Percentiles rank a stretch among this genome's conserved stretches.
Evolutionary conservation across 2,797 vertebrate species (phyloP).

Genomic region (Micrastur ruficollis): DNA sequence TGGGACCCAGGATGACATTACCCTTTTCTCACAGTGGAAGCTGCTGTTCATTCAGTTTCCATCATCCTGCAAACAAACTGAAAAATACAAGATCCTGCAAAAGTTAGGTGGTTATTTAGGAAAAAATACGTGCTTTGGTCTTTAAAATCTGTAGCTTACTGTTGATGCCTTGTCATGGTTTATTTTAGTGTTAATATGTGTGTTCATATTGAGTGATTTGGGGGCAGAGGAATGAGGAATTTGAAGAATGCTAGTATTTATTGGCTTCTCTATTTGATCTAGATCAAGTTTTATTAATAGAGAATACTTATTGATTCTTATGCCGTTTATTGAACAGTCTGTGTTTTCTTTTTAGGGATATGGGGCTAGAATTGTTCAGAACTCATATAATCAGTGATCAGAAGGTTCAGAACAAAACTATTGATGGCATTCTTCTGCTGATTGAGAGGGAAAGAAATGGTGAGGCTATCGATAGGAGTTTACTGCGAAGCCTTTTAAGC

Average conservation of each 20-base stretch:
- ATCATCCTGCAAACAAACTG: background rate
- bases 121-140: background rate
- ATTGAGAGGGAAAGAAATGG: constrained; percentile 95
- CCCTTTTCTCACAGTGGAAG: background rate
- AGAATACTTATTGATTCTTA: background rate
- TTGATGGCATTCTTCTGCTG: constrained; percentile 94
- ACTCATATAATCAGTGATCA: constrained; percentile 98
- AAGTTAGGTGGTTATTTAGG: background rate
- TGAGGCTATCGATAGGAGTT: constrained; percentile 94
- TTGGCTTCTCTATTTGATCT: background rate
- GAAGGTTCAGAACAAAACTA: constrained; percentile 98
- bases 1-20: background rate
- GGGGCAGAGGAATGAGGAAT: background rate
- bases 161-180: background rate
- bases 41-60: background rate
- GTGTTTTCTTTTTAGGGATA: constrained; percentile 85
- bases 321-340: background rate
- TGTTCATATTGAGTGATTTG: background rate
- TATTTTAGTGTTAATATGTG: background rate
- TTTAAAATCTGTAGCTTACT: background rate
- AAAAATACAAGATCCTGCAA: background rate
- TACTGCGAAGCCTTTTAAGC: constrained; percentile 94
- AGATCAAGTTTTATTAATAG: background rate
- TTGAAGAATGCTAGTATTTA: background rate
- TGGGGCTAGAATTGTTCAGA: constrained; percentile 98